Evolutionary conservation across 2,888 invertebrate genomes (phyloP).

Genomic region (Apocheima hispidaria): DNA sequence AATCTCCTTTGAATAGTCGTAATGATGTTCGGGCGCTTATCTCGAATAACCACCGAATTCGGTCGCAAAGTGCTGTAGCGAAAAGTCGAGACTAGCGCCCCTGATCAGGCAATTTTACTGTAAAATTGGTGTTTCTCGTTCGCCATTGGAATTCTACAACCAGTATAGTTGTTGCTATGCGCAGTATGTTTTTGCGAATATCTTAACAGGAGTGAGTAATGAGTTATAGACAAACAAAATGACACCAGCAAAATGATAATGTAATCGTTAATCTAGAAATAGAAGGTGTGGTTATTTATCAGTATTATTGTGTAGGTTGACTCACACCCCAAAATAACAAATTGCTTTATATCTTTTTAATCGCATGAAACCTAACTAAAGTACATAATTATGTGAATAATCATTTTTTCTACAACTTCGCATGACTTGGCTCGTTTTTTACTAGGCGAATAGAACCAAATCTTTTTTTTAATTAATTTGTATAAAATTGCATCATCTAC

Average conservation of each 20-base stretch:
- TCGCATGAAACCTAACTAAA: not conserved
- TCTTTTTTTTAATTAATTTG: no score
- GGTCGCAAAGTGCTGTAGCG: no score
- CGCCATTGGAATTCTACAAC: not conserved
- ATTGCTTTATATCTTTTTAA: not conserved
- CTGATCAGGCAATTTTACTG: no score
- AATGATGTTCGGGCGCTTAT: no score
- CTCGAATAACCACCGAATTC: no score
- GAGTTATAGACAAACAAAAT: constrained; percentile 14
- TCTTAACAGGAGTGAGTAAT: not conserved
- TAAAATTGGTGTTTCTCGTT: not conserved
- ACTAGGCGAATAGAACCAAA: no score
- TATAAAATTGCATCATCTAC: no score
- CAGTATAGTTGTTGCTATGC: not conserved
- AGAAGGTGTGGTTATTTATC: constrained; percentile 12
- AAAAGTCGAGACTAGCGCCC: no score
- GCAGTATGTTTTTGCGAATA: constrained; percentile 4
- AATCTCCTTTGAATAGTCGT: no score
- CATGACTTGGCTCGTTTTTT: no score
- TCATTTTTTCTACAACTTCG: no score
- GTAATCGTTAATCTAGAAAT: not conserved
- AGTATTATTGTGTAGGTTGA: not conserved
- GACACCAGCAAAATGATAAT: constrained; percentile 6
- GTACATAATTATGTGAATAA: no score
- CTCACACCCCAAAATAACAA: constrained; percentile 2